A percentile compares a stretch with the other conserved stretches of the same genome.
phyloP scores from a whole-genome alignment of 1,140 invertebrate species.

The Philopotamus ludificatus region DNA sequence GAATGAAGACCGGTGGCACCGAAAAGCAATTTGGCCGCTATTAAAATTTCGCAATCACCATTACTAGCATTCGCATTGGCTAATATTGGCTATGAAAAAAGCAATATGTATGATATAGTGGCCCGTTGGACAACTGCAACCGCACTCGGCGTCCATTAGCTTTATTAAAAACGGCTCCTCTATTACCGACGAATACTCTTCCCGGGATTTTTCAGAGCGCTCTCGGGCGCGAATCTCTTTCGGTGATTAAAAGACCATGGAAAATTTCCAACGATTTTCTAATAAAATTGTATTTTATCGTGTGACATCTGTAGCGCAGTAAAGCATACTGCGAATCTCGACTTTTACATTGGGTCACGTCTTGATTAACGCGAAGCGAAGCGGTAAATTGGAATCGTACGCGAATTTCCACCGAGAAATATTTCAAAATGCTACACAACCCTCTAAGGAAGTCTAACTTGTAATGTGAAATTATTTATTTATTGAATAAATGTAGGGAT shows the following conservation, averaged over 20 bases:
- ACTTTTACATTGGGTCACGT: constrained; percentile 25
- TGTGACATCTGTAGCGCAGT: not conserved
- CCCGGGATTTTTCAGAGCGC: not conserved
- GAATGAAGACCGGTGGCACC: not conserved
- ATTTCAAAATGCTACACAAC: not conserved
- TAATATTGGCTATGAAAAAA: constrained; percentile 25
- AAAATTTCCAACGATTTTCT: not conserved
- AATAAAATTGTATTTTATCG: not conserved
- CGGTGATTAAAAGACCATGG: not conserved
- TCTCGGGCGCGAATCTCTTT: not conserved
- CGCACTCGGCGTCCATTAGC: constrained; percentile 31
- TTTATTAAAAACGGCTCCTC: constrained; percentile 36
- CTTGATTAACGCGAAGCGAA: constrained; percentile 34
- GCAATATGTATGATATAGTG: constrained; percentile 19
- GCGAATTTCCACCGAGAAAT: constrained; percentile 8
- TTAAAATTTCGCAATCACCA: constrained; percentile 24
- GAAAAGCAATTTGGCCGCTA: constrained; percentile 12
- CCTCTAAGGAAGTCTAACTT: too few species aligned
- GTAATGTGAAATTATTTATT: too few species aligned
- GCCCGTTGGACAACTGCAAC: constrained; percentile 23
- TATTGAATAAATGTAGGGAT: too few species aligned
- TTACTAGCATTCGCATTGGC: constrained; percentile 7
- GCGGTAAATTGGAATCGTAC: constrained; percentile 28
- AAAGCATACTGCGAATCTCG: constrained; percentile 10
- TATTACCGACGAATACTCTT: not conserved